Conservation (phyloP, 2,113 vertebrate genomes). For the Bombycilla garrulus region DNA sequence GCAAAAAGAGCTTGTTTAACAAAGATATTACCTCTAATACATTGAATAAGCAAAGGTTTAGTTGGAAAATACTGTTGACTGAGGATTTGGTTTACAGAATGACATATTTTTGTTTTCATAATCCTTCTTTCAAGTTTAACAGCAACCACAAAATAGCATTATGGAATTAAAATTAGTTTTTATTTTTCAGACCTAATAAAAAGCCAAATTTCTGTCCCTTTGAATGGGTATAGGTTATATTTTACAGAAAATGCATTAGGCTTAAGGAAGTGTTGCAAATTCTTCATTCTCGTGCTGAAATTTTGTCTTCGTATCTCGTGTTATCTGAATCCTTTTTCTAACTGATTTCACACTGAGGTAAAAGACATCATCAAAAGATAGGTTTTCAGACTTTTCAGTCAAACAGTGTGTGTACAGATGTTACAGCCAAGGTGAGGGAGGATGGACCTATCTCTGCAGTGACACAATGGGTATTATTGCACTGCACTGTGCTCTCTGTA, state of each 20-base stretch:
- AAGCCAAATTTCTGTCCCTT: slow-evolving; percentile 44
- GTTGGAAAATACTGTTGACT: slow-evolving; percentile 56
- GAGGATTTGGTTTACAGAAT: slow-evolving; percentile 53
- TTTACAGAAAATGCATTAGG: neutral
- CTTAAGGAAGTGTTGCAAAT: neutral
- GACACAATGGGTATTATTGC: accelerated
- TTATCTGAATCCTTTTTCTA: neutral
- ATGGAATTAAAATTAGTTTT: slow-evolving; percentile 66
- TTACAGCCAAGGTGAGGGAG: neutral
- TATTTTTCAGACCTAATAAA: slow-evolving; percentile 42
- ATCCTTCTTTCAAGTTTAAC: slow-evolving; percentile 50
- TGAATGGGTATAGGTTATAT: neutral
- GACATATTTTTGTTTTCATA: slow-evolving; percentile 32
- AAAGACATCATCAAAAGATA: neutral
- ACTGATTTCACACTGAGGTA: neutral
- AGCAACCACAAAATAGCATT: slow-evolving; percentile 41
- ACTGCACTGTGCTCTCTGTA: neutral
- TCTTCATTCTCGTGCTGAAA: neutral
- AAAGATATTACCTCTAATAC: slow-evolving; percentile 48
- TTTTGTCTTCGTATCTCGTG: neutral
- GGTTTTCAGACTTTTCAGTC: neutral
- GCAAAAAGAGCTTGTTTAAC: slow-evolving; percentile 63
- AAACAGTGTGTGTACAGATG: neutral
- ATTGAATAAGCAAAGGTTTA: slow-evolving; percentile 51
- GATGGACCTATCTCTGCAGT: accelerated